phyloP scores from a whole-genome alignment of 2,888 invertebrate genomes.

The Lasioglossum oenotherae region DNA sequence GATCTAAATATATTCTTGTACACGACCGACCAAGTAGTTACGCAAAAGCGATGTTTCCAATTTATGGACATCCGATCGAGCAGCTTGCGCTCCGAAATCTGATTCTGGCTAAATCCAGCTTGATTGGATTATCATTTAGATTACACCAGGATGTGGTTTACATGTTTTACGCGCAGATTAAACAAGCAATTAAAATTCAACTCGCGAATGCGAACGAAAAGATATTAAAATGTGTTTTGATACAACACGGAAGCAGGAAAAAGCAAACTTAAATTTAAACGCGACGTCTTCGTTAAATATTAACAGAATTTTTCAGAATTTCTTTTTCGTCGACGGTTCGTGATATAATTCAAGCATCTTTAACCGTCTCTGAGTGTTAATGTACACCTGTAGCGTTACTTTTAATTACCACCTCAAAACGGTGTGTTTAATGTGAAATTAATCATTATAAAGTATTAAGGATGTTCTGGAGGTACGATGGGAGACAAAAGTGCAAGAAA shows the following conservation, averaged over 20 bases:
- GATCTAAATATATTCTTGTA: neutral
- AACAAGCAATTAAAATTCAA: neutral
- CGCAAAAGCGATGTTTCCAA: neutral
- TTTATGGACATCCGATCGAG: neutral
- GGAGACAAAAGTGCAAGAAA: too few relatives aligned
- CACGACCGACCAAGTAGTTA: neutral
- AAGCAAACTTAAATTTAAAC: neutral
- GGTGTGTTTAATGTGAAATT: neutral
- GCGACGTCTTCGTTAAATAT: neutral
- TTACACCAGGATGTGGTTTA: neutral
- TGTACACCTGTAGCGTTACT: neutral
- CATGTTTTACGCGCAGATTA: neutral
- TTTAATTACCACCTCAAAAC: neutral
- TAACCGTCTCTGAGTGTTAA: too few relatives aligned
- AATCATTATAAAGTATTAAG: neutral
- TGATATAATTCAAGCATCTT: too few relatives aligned
- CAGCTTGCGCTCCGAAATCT: neutral
- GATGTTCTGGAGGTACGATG: too few relatives aligned
- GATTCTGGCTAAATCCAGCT: neutral
- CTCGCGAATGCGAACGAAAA: neutral
- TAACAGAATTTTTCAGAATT: neutral
- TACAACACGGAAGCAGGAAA: neutral
- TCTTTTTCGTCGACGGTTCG: too few relatives aligned
- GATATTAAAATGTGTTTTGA: neutral
- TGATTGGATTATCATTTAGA: slow-evolving; percentile 3